Base-by-base conservation (phyloP, 2,888 invertebrate genomes). In the Tubiluchus corallicola region DNA sequence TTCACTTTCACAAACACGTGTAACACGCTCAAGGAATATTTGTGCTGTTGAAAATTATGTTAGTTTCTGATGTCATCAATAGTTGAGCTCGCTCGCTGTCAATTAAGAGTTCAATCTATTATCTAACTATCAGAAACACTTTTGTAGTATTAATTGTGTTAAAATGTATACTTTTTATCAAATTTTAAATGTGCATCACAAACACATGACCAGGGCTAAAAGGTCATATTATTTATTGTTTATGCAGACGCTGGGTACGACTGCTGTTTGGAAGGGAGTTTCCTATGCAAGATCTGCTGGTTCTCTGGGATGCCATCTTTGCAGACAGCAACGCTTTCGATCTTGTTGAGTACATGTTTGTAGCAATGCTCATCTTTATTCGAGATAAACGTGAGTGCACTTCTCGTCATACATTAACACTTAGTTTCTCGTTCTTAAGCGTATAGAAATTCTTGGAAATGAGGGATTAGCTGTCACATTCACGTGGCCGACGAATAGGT, bases 191-290 rank as follows among this genome's bases (percentile, higher is more conserved):
- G n/a, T n/a, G n/a, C n/a, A n/a, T n/a, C n/a, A n/a, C n/a, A n/a
- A n/a, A n/a, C n/a, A n/a, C n/a, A n/a, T n/a, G n/a, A n/a, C n/a
- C n/a, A n/a, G n/a, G n/a, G n/a, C n/a, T n/a, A n/a, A n/a, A n/a
- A n/a, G 16, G 17, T 3, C 4, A 41, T 38, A 3, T 16, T 13
- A 17, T 38, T 21, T n/a, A n/a, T n/a, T n/a, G 38, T 45, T 48
- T 37, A 57, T 62, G 38, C 57, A 83, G 82, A 48, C 80, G 83
- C 1, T 84, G 84, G 84, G 66, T 84, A 20, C 72, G 83, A 3
- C 64, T 85, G 45, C 64, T 84, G 15, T 85, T 84, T 65, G 83
- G 83, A 0, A 71, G 84, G 2, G 84, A 84, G 64, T 83, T 83
- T 63, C 73, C 79, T 2, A 71, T 83, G 47, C 69, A 76, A 42